phyloP scores from a whole-genome alignment of 2,888 invertebrate species.

The Pharmacophagus antenor region DNA sequence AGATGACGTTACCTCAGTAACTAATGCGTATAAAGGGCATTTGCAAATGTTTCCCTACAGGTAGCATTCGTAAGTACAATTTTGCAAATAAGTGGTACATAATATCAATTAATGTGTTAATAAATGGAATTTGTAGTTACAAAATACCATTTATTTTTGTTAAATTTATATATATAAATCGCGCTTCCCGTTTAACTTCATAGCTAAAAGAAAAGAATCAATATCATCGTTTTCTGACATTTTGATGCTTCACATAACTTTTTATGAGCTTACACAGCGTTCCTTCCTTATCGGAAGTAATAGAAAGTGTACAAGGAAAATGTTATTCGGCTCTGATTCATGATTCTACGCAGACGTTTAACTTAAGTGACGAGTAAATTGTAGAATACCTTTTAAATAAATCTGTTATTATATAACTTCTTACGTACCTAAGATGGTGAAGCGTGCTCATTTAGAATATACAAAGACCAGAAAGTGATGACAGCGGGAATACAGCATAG shows the following conservation, averaged over 20 bases:
- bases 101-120: no score
- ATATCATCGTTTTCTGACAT: constrained; percentile 23
- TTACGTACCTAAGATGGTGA: no score
- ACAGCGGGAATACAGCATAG: no score
- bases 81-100: neutral
- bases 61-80: no score
- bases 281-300: constrained; percentile 29
- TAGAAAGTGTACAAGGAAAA: constrained; percentile 28
- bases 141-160: neutral
- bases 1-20: no score
- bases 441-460: no score
- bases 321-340: constrained; percentile 17
- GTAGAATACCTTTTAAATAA: neutral
- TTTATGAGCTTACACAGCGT: constrained; percentile 30
- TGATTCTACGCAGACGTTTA: constrained; percentile 14
- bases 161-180: neutral
- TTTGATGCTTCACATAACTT: constrained; percentile 30
- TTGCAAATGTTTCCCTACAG: no score
- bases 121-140: neutral
- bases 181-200: constrained; percentile 11
- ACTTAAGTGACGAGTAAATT: neutral
- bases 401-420: neutral
- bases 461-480: no score
- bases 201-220: constrained; percentile 17
- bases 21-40: no score